A percentile compares a stretch with the other conserved stretches of the same genome.
Conservation (phyloP, 2,797 vertebrate genomes). For the Meda fulgida region DNA sequence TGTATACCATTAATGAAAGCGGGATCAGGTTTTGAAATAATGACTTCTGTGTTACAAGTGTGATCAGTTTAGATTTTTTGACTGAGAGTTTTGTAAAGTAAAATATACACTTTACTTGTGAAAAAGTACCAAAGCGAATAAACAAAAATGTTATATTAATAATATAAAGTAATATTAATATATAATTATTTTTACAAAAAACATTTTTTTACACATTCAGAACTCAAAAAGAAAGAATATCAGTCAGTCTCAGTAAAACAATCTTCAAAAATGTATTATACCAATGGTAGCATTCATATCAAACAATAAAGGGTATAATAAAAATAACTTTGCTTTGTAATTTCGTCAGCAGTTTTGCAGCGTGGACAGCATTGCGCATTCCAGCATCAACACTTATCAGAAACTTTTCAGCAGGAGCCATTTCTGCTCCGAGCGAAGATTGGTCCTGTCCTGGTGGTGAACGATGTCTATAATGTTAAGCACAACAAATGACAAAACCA, state of each 20-base stretch:
- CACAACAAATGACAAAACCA: constrained; percentile 52
- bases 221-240: background rate
- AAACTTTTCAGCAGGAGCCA: constrained; percentile 30
- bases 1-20: too few relatives aligned
- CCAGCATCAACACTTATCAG: constrained; percentile 40
- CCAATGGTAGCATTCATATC: background rate
- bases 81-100: background rate
- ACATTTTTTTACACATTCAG: background rate
- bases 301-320: background rate
- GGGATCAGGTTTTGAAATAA: background rate
- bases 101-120: too few relatives aligned
- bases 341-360: background rate
- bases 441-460: constrained; percentile 31
- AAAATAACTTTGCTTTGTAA: background rate
- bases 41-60: too few relatives aligned
- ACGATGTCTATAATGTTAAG: constrained; percentile 33
- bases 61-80: background rate
- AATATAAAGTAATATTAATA: too few relatives aligned
- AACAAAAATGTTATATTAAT: too few relatives aligned
- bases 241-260: background rate
- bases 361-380: constrained; percentile 42
- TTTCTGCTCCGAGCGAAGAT: constrained; percentile 29
- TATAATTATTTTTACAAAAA: background rate
- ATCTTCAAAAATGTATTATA: background rate
- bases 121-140: too few relatives aligned